Conservation (phyloP, 2,888 invertebrate genomes). For the Phrixothrix hirtus region DNA sequence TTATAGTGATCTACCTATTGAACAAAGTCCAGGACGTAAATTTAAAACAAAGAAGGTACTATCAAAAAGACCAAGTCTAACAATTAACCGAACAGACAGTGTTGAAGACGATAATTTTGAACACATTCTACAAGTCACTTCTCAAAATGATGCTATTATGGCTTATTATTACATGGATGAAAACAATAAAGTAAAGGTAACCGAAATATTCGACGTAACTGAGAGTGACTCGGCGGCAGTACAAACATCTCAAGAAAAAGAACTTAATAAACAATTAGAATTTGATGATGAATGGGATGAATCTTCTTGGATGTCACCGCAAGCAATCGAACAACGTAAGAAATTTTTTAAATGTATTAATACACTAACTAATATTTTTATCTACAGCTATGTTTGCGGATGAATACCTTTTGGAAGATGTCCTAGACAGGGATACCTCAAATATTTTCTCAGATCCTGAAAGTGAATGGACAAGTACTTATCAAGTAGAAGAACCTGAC, state of each 20-base stretch:
- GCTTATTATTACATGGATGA: constrained; percentile 91
- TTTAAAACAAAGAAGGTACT: constrained; percentile 50
- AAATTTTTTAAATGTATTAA: not conserved
- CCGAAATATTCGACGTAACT: constrained; percentile 87
- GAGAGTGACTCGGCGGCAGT: constrained; percentile 71
- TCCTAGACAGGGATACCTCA: constrained; percentile 57
- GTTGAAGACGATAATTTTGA: constrained; percentile 67
- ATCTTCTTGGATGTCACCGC: constrained; percentile 34
- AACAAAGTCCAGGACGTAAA: constrained; percentile 46
- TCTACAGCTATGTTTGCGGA: constrained; percentile 8
- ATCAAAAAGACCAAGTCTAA: constrained; percentile 51
- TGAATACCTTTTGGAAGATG: constrained; percentile 60
- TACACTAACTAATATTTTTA: no score
- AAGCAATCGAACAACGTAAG: constrained; percentile 15
- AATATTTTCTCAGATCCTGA: constrained; percentile 73
- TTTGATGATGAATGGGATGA: constrained; percentile 69
- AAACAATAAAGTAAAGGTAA: constrained; percentile 83
- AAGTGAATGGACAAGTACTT: constrained; percentile 65
- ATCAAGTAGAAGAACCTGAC: constrained; percentile 49
- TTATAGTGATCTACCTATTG: constrained; percentile 48
- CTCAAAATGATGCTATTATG: constrained; percentile 86
- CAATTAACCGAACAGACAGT: constrained; percentile 48
- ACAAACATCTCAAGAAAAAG: constrained; percentile 65
- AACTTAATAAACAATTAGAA: constrained; percentile 65
- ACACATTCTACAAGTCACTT: constrained; percentile 74